Conservation (phyloP, 2,113 vertebrate species). For the Nipponia nippon region DNA sequence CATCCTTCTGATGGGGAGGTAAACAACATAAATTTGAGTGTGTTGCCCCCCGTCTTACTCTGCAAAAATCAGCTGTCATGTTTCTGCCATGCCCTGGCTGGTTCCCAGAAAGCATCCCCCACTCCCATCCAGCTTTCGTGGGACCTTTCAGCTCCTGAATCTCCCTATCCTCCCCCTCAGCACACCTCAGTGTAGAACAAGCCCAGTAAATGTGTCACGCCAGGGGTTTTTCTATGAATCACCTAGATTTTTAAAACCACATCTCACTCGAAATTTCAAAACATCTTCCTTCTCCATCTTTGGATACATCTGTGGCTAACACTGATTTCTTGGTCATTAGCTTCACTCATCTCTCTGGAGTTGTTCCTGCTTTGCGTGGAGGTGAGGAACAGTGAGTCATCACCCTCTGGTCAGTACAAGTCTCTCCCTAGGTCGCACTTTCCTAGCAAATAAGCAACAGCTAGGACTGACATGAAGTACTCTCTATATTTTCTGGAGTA, state of each 20-base stretch:
- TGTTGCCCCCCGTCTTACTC: neutral
- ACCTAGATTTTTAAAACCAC: neutral
- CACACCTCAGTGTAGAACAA: neutral
- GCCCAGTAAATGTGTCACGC: neutral
- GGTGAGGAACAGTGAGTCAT: neutral
- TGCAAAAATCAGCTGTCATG: fast-evolving
- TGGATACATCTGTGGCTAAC: neutral
- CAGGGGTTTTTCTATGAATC: neutral
- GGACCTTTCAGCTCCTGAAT: neutral
- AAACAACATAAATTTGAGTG: neutral
- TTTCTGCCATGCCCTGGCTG: neutral
- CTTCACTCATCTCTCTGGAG: neutral
- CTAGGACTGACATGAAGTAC: neutral
- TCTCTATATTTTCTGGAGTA: neutral
- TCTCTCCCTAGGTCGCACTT: neutral
- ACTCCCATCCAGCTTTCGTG: neutral
- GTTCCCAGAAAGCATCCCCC: neutral
- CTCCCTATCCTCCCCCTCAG: neutral
- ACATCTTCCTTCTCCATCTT: neutral
- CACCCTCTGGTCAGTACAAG: neutral
- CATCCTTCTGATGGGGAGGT: neutral
- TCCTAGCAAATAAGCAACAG: neutral
- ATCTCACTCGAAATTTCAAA: neutral
- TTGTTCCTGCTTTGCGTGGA: neutral
- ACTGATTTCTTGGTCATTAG: neutral